These are phyloP conservation scores for Hydropsyche tenuis DNA, from an alignment of 1,140 invertebrate species.

Conservation along the genomic window DNA sequence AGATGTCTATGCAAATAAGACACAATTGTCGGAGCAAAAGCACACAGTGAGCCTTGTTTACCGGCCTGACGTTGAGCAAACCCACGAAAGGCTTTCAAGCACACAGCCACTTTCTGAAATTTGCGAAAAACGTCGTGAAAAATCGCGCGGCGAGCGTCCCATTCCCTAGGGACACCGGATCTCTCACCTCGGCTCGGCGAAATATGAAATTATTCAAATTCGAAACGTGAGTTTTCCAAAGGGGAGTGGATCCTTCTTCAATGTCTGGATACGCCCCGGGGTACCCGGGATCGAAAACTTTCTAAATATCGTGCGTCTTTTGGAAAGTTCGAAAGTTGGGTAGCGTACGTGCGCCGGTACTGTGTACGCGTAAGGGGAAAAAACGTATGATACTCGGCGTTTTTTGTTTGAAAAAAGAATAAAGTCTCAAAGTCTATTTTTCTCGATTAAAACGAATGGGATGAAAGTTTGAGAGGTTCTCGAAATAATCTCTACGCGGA, in stretches of 20 bases:
- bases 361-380: background rate
- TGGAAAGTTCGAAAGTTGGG: background rate
- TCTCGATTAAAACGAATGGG: no score
- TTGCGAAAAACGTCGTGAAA: background rate
- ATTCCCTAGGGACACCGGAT: background rate
- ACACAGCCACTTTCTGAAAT: background rate
- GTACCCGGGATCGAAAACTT: background rate
- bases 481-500: no score
- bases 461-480: no score
- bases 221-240: background rate
- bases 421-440: no score
- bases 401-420: no score
- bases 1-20: background rate
- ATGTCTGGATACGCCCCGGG: no score
- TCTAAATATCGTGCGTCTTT: constrained; percentile 5
- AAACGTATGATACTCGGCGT: no score
- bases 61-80: background rate
- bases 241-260: background rate
- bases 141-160: background rate
- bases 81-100: background rate
- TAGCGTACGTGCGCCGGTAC: background rate
- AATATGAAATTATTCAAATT: constrained; percentile 29
- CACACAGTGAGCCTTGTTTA: background rate
- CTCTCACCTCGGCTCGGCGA: constrained; percentile 8
- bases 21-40: no score